phyloP scores from a whole-genome alignment of 2,113 vertebrate genomes.

The Cygnus buccinator region DNA sequence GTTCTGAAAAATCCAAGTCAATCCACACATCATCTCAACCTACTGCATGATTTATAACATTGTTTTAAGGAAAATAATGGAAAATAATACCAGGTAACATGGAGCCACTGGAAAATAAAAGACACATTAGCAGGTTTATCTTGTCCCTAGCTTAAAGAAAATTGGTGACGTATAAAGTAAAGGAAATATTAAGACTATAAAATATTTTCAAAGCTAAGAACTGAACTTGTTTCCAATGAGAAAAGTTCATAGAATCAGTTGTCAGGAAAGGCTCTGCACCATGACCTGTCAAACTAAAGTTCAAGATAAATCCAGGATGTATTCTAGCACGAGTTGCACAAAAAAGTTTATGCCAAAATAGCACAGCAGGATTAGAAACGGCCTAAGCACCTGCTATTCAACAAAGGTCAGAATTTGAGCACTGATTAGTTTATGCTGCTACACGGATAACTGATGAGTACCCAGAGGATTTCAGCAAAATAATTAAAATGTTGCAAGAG shows the following conservation, averaged over 20 bases:
- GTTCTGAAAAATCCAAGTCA: not conserved
- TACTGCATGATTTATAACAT: not conserved
- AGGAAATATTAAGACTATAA: not conserved
- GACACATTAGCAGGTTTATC: not conserved
- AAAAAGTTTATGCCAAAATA: not conserved
- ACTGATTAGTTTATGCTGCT: not conserved
- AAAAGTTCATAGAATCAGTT: not conserved
- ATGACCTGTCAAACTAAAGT: not conserved
- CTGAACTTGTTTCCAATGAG: not conserved
- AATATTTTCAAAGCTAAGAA: not conserved
- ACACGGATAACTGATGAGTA: not conserved
- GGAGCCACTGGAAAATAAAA: not conserved
- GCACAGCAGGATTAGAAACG: slow-evolving; percentile 1
- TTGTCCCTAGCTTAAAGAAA: not conserved
- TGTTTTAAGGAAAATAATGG: not conserved
- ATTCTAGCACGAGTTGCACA: not conserved
- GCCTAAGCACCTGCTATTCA: not conserved
- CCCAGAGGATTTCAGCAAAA: not conserved
- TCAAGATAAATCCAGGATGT: not conserved
- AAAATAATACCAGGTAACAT: not conserved
- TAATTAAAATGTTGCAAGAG: not conserved
- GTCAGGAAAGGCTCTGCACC: not conserved
- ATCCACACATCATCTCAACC: not conserved
- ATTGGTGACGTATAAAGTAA: not conserved
- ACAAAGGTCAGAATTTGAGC: slow-evolving; percentile 26